phyloP scores from a whole-genome alignment of 2,888 invertebrate genomes.

The Anthophora plumipes region DNA sequence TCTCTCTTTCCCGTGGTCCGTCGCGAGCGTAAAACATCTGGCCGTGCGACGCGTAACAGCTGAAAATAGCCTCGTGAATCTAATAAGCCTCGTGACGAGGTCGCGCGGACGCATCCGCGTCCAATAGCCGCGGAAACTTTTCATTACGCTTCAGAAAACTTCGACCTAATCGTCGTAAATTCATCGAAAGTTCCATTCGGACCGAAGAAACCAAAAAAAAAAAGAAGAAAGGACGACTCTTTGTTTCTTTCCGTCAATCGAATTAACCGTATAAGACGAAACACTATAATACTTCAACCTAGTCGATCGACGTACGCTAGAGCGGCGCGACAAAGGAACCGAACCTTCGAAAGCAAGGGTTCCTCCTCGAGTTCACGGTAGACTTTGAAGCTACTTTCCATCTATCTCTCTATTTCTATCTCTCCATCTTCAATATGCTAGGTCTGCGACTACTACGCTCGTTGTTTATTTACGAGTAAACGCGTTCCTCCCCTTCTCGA shows the following conservation, averaged over 20 bases:
- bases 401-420: background rate
- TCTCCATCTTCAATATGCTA: slow-evolving; percentile 47
- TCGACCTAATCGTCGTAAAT: slow-evolving; percentile 26
- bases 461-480: slow-evolving; percentile 77
- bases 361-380: background rate
- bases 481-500: slow-evolving; percentile 40
- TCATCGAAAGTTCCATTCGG: background rate
- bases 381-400: slow-evolving; percentile 1
- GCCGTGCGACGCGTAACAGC: slow-evolving; percentile 38
- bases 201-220: too few relatives aligned
- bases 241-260: slow-evolving; percentile 1
- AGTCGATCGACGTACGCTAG: background rate
- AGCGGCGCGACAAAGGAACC: slow-evolving; percentile 16
- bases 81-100: slow-evolving; percentile 35
- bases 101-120: slow-evolving; percentile 33
- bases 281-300: too few relatives aligned
- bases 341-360: slow-evolving; percentile 22
- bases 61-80: slow-evolving; percentile 55
- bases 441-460: slow-evolving; percentile 59
- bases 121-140: slow-evolving; percentile 24
- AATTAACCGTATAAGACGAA: background rate
- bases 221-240: background rate
- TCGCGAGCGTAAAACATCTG: slow-evolving; percentile 55
- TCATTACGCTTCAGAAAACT: slow-evolving; percentile 36
- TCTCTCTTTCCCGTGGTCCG: slow-evolving; percentile 7